A percentile compares a stretch with the other conserved stretches of the same genome.
Evolutionary conservation across 1,140 invertebrate species (phyloP).

Genomic region (Euborellia annulipes): DNA sequence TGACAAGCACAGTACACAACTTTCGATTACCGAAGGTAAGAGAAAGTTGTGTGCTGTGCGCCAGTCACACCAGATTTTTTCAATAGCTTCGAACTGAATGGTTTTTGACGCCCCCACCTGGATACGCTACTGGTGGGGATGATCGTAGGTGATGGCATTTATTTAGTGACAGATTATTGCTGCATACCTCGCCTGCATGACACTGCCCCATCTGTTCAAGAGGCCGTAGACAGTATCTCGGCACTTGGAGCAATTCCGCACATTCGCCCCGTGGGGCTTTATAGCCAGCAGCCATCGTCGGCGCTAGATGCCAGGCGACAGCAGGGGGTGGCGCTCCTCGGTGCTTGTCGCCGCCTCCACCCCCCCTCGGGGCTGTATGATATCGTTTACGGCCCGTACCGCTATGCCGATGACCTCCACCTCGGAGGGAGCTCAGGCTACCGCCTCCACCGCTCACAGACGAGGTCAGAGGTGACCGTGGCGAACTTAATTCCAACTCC

Average conservation of each 20-base stretch:
- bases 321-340: conserved; percentile 31
- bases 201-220: conserved; percentile 56
- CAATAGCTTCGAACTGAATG: too few relatives aligned
- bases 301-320: conserved; percentile 43
- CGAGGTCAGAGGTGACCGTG: not conserved
- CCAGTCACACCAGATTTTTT: too few relatives aligned
- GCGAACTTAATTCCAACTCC: too few relatives aligned
- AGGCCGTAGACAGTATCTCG: conserved; percentile 45
- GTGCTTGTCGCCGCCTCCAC: conserved; percentile 29
- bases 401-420: conserved; percentile 6
- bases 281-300: conserved; percentile 42
- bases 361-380: conserved; percentile 33
- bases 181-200: conserved; percentile 51
- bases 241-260: conserved; percentile 33
- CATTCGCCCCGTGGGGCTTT: conserved; percentile 40
- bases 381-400: conserved; percentile 30
- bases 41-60: too few relatives aligned
- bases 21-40: too few relatives aligned
- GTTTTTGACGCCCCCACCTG: too few relatives aligned
- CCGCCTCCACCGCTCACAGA: not conserved
- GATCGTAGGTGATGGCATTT: too few relatives aligned
- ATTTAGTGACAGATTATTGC: too few relatives aligned
- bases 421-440: not conserved
- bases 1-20: too few relatives aligned
- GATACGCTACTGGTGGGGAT: too few relatives aligned